Conservation (phyloP, 1,140 invertebrate genomes). For the Drosophila tani region DNA sequence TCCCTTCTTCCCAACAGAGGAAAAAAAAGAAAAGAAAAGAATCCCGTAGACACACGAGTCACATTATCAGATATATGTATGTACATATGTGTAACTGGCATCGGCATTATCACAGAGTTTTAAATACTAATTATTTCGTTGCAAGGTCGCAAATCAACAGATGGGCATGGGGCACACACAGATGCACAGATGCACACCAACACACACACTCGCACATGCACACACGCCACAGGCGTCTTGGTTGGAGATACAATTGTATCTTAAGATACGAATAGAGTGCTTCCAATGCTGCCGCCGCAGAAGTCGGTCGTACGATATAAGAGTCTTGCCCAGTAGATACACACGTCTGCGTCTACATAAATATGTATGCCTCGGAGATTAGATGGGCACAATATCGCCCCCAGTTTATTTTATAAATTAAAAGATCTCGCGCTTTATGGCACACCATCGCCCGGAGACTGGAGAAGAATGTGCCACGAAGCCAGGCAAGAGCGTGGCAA, state of each 20-base stretch:
- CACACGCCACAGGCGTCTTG: neutral
- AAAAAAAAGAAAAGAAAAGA: neutral
- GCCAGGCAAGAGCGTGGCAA: constrained; percentile 3
- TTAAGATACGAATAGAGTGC: constrained; percentile 47
- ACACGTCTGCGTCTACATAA: constrained; percentile 18
- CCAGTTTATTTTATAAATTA: constrained; percentile 14
- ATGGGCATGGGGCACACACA: constrained; percentile 27
- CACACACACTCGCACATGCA: too few relatives aligned
- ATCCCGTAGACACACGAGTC: neutral
- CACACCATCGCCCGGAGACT: neutral
- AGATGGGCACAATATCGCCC: neutral
- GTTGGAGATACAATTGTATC: constrained; percentile 29
- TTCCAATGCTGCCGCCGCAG: constrained; percentile 32
- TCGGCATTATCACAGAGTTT: constrained; percentile 18
- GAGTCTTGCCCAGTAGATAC: constrained; percentile 30
- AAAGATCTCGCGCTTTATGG: neutral
- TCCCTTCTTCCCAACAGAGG: neutral
- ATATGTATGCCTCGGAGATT: constrained; percentile 19
- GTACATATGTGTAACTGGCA: neutral
- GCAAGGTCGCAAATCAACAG: constrained; percentile 63
- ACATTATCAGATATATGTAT: constrained; percentile 11
- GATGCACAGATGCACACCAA: constrained; percentile 6
- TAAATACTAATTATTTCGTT: constrained; percentile 42
- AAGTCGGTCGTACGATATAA: constrained; percentile 39
- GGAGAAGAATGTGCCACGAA: neutral